These are phyloP conservation scores for Bombus consobrinus DNA, from an alignment of 1,140 invertebrate genomes.

Conservation along the genomic window DNA sequence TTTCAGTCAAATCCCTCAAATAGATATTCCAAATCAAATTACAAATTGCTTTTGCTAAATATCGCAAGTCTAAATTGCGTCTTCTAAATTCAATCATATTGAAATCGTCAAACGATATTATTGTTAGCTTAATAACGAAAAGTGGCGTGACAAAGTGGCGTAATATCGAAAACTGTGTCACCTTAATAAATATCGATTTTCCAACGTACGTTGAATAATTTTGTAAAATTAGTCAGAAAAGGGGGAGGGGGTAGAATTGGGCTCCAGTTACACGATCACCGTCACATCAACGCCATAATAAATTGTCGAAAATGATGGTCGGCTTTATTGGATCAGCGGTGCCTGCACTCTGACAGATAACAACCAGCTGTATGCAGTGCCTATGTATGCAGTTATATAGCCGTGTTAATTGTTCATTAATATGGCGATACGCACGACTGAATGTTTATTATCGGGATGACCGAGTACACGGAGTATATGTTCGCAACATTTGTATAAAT, in stretches of 20 bases:
- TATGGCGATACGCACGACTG: conserved; percentile 16
- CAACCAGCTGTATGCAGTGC: conserved; percentile 1
- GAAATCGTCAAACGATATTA: not conserved
- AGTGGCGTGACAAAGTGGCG: not conserved
- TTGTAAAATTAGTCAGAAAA: not conserved
- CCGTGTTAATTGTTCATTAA: conserved; percentile 37
- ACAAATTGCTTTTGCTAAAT: too few species aligned
- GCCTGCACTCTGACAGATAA: conserved; percentile 41
- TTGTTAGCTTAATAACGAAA: not conserved
- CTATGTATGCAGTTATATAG: not conserved
- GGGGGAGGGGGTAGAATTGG: not conserved
- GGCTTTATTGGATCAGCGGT: conserved; percentile 38
- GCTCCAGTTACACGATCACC: not conserved
- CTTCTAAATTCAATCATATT: not conserved
- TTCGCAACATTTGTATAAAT: not conserved
- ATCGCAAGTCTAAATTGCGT: too few species aligned
- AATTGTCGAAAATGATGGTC: conserved; percentile 38
- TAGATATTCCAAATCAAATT: too few species aligned
- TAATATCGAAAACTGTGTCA: not conserved
- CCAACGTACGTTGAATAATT: not conserved
- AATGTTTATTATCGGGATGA: conserved; percentile 15
- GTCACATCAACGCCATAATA: conserved; percentile 12
- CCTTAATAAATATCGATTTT: conserved; percentile 13
- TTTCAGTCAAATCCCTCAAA: too few species aligned
- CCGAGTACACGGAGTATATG: not conserved